These are phyloP conservation scores for Nestor notabilis DNA, from an alignment of 2,113 vertebrate genomes.

Conservation along the genomic window DNA sequence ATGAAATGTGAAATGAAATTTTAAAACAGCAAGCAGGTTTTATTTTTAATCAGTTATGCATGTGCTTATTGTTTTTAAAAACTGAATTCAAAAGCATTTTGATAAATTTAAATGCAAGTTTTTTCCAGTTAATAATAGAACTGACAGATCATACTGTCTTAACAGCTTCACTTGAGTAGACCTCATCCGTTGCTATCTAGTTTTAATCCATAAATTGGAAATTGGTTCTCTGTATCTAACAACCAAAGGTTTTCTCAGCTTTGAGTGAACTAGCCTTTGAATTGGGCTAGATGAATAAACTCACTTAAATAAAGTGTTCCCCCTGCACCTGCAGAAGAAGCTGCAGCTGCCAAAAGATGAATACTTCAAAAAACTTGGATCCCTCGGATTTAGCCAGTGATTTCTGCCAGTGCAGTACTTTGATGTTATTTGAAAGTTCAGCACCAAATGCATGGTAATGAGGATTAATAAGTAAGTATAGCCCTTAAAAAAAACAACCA, in stretches of 20 bases:
- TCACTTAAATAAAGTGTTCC: conserved; percentile 3
- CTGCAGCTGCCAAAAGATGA: conserved; percentile 57
- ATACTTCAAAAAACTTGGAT: conserved; percentile 31
- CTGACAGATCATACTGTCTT: not conserved
- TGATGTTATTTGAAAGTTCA: conserved; percentile 49
- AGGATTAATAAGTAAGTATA: not conserved
- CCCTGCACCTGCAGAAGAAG: conserved; percentile 61
- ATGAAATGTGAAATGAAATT: not conserved
- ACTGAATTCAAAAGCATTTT: not conserved
- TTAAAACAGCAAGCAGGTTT: not conserved
- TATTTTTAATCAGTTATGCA: not conserved
- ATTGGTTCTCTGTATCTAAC: conserved; percentile 32
- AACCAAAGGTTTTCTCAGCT: conserved; percentile 35
- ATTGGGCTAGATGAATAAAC: conserved; percentile 39
- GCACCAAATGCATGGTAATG: not conserved
- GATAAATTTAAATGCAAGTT: not conserved
- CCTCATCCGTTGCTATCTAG: not conserved
- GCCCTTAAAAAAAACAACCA: not conserved
- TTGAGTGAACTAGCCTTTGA: conserved; percentile 49
- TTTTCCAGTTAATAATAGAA: not conserved
- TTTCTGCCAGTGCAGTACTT: conserved; percentile 32
- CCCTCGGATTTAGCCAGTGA: not conserved
- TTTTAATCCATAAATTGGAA: conserved; percentile 1
- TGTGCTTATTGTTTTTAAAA: not conserved
- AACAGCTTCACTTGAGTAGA: conserved; percentile 1